A percentile compares a stretch with the other conserved stretches of the same genome.
These are phyloP conservation scores for Halcyon chelicuti DNA, from an alignment of 2,797 vertebrate genomes.

Conservation along the genomic window DNA sequence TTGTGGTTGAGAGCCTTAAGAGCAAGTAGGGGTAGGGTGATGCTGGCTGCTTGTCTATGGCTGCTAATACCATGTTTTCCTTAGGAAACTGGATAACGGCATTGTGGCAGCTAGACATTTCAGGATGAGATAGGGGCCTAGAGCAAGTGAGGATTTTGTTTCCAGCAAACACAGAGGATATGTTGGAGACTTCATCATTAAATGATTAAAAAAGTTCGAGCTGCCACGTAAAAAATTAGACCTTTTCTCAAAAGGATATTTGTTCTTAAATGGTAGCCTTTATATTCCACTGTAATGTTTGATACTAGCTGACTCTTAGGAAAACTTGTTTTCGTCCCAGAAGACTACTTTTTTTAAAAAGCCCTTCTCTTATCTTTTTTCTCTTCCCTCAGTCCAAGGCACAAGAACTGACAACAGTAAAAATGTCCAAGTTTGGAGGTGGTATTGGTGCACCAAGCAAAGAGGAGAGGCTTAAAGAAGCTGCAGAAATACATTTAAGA, in stretches of 20 bases:
- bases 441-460: conserved; percentile 94
- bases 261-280: not conserved
- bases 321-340: not conserved
- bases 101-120: not conserved
- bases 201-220: not conserved
- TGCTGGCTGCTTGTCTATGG: not conserved
- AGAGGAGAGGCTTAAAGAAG: conserved; percentile 92
- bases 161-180: not conserved
- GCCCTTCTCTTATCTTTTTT: not conserved
- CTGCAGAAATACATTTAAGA: conserved; percentile 94
- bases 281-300: not conserved
- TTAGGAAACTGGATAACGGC: not conserved
- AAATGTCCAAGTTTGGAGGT: conserved; percentile 97
- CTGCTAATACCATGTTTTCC: not conserved
- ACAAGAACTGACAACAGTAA: conserved; percentile 95
- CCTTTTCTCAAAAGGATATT: not conserved
- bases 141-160: not conserved
- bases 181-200: not conserved
- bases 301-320: not conserved
- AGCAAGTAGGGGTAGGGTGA: not conserved
- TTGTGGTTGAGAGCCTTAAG: not conserved
- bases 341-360: not conserved
- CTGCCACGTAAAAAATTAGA: not conserved
- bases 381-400: conserved; percentile 88
- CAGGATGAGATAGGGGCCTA: not conserved